A percentile compares a stretch with the other conserved stretches of the same genome.
phyloP scores from a whole-genome alignment of 2,888 invertebrate genomes.

The Aspidiotus destructor region DNA sequence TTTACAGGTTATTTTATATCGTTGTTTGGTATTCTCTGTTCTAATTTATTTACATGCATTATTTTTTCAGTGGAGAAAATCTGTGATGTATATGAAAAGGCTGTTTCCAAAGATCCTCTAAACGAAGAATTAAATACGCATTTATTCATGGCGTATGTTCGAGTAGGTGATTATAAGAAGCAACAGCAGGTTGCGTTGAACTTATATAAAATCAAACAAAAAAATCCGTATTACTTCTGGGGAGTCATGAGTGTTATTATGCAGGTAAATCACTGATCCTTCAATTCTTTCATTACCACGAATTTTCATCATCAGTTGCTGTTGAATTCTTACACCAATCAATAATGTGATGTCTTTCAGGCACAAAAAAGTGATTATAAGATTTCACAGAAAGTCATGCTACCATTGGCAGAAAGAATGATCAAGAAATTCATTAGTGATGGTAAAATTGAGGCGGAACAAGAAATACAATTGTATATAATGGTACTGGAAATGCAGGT shows the following conservation, averaged over 20 bases:
- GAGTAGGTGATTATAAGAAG: slow-evolving; percentile 76
- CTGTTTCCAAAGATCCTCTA: slow-evolving; percentile 69
- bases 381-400: slow-evolving; percentile 55
- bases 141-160: slow-evolving; percentile 90
- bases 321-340: neutral
- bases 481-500: slow-evolving; percentile 57
- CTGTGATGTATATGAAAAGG: slow-evolving; percentile 79
- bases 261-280: slow-evolving; percentile 53
- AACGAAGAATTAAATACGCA: slow-evolving; percentile 90
- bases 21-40: neutral
- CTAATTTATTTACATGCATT: slow-evolving; percentile 3
- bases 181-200: slow-evolving; percentile 84
- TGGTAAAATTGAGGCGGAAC: slow-evolving; percentile 82
- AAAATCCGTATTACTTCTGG: slow-evolving; percentile 97
- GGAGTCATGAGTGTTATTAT: slow-evolving; percentile 92
- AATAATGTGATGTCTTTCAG: slow-evolving; percentile 34
- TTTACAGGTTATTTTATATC: slow-evolving; percentile 2
- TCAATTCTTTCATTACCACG: neutral
- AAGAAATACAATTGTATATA: slow-evolving; percentile 82
- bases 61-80: slow-evolving; percentile 68
- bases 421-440: slow-evolving; percentile 78
- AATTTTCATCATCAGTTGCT: neutral
- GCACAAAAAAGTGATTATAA: slow-evolving; percentile 40
- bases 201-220: slow-evolving; percentile 81
- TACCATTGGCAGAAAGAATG: slow-evolving; percentile 89